Conservation (phyloP, 2,888 invertebrate genomes). For the Ceramica pisi region DNA sequence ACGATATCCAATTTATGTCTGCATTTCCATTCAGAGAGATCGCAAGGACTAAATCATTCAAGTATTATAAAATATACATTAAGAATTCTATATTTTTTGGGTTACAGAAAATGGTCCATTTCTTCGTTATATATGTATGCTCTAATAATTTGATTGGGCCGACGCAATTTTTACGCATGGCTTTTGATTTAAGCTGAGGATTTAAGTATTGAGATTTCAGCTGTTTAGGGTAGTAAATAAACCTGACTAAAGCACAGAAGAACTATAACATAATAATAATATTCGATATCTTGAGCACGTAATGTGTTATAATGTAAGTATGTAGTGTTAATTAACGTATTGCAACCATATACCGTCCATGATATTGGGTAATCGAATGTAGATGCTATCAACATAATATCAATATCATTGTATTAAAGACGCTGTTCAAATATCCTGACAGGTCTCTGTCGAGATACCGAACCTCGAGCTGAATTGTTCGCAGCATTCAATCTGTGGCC, state of each 20-base stretch:
- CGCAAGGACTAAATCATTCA: background rate
- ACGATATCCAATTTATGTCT: slow-evolving; percentile 37
- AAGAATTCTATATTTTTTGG: background rate
- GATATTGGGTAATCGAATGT: slow-evolving; percentile 18
- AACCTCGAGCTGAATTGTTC: slow-evolving; percentile 56
- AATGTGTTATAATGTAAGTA: background rate
- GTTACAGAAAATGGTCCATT: background rate
- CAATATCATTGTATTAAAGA: slow-evolving; percentile 10
- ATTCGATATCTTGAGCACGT: background rate
- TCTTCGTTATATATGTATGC: background rate
- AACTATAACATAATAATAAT: background rate
- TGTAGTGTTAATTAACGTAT: background rate
- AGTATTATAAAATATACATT: slow-evolving; percentile 2
- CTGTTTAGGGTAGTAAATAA: background rate
- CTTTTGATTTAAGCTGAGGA: slow-evolving; percentile 19
- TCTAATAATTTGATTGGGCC: background rate
- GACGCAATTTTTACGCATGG: slow-evolving; percentile 7
- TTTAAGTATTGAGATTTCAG: slow-evolving; percentile 2
- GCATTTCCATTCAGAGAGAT: slow-evolving; percentile 10
- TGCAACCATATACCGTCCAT: background rate
- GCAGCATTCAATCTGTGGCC: slow-evolving; percentile 67
- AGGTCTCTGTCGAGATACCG: slow-evolving; percentile 28
- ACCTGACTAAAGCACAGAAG: background rate
- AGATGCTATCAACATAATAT: slow-evolving; percentile 12
- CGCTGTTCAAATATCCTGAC: slow-evolving; percentile 1